Conservation (phyloP, 2,797 vertebrate species). For the Spinus pinus region DNA sequence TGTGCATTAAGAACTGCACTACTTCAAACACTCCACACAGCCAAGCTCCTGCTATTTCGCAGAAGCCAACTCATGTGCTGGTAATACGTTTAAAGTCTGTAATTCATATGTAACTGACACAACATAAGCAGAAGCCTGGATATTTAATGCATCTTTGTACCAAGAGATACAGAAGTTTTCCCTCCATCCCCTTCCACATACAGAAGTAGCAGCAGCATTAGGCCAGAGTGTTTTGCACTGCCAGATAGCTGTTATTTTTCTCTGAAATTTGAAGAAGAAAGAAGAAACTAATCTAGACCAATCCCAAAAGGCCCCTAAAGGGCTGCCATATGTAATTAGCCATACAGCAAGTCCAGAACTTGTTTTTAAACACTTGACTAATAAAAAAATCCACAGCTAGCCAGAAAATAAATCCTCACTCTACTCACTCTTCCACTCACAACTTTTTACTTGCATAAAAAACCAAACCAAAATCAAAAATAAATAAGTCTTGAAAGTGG, state of each 20-base stretch:
- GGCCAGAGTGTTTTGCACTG: background rate
- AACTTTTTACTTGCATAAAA: conserved; percentile 6
- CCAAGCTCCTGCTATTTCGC: background rate
- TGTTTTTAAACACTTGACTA: background rate
- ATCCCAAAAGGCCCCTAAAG: background rate
- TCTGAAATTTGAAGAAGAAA: background rate
- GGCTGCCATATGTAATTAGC: background rate
- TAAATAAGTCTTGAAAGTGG: background rate
- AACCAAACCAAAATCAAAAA: background rate
- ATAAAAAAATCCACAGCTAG: background rate
- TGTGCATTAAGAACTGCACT: background rate
- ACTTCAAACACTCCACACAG: background rate
- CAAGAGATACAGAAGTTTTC: background rate
- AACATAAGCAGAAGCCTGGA: conserved; percentile 54
- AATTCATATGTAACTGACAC: background rate
- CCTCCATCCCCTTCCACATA: background rate
- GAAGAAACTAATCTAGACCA: background rate
- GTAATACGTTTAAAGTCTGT: background rate
- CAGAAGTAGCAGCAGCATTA: background rate
- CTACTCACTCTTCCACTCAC: background rate
- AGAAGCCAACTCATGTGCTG: background rate
- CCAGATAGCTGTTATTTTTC: background rate
- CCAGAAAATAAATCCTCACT: background rate
- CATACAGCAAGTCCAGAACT: background rate
- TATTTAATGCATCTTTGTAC: background rate